Evolutionary conservation across 2,888 invertebrate genomes (phyloP), one percentile per base, ranked within the genome.

Genomic region (Cantharis rustica): DNA sequence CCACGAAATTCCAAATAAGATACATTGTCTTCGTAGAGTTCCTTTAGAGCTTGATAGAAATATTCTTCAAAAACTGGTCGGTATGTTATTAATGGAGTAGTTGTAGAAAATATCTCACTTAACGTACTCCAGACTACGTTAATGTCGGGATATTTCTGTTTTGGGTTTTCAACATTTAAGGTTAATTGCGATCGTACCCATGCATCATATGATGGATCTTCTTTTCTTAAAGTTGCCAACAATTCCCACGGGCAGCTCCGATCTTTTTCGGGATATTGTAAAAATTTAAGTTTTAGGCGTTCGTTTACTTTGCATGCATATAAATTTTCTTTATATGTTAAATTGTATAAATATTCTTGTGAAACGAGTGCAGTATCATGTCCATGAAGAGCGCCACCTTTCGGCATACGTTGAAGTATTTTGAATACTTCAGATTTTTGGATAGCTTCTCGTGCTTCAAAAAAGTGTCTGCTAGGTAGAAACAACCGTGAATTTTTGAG

Each of bases 1-100:
- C 92, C 90, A 70, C 95, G 89, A 1, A 95, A 87, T 86, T 95
- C 95, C 16, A 94, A 83, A 79, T 94, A 95, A 86, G 93, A 90
- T 0, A 95, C 89, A 74, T 93, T 93, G 83, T 95, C 94, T 5
- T 91, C 90, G 82, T 90, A 89, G 72, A 93, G 90, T 78, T 92
- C 91, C 77, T 89, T 86, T 1, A 95, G 86, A 0, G 91, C 92
- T 77, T 91, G 91, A 80, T 92, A 92, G 81, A 92, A 92, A 83
- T 94, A 93, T 72, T 92, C 91, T 70, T 91, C 90, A 90, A 92
- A 93, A 5, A 92, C 90, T 0, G 93, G 93, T 66, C 90, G 90
- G 82, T 92, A 93, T 0, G 90, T 88, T 2, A 94, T 75, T 78
- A 94, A 81, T 0, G 91, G 90, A 0, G 83, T 83, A 0, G 93